Conservation (phyloP, 2,113 vertebrate genomes). For the Hipposideros armiger region DNA sequence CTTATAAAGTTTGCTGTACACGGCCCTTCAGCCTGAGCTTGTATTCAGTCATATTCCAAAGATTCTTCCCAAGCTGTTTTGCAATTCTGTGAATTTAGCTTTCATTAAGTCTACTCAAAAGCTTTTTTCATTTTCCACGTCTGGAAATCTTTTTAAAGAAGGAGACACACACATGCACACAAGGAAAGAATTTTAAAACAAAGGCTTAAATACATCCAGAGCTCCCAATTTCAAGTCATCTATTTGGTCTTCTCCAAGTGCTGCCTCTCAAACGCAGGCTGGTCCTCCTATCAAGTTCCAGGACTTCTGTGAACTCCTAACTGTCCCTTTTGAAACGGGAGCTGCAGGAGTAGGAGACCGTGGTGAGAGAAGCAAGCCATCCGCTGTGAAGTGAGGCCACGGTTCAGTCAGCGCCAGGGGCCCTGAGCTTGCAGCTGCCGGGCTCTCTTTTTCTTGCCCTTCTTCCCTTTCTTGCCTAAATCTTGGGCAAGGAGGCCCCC, state of each 20-base stretch:
- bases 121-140: conserved; percentile 59
- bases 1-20: rapidly evolving
- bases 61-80: conserved; percentile 13
- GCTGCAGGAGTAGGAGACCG: background rate
- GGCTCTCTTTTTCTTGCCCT: background rate
- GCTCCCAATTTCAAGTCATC: conserved; percentile 53
- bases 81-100: conserved; percentile 33
- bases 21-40: background rate
- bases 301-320: background rate
- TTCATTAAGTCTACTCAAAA: conserved; percentile 56
- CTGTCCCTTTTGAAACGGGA: rapidly evolving
- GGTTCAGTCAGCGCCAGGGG: background rate
- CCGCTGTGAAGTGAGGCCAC: rapidly evolving
- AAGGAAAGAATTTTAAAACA: conserved; percentile 75
- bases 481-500: background rate
- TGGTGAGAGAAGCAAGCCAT: rapidly evolving
- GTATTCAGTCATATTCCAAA: background rate
- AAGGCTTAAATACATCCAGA: conserved; percentile 65
- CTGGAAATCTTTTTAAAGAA: conserved; percentile 74
- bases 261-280: background rate
- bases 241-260: background rate
- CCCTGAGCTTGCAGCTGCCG: rapidly evolving
- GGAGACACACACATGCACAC: conserved; percentile 66
- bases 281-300: background rate
- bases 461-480: background rate